Base-by-base conservation (phyloP, 1,140 invertebrate genomes). In the Mercenaria mercenaria region DNA sequence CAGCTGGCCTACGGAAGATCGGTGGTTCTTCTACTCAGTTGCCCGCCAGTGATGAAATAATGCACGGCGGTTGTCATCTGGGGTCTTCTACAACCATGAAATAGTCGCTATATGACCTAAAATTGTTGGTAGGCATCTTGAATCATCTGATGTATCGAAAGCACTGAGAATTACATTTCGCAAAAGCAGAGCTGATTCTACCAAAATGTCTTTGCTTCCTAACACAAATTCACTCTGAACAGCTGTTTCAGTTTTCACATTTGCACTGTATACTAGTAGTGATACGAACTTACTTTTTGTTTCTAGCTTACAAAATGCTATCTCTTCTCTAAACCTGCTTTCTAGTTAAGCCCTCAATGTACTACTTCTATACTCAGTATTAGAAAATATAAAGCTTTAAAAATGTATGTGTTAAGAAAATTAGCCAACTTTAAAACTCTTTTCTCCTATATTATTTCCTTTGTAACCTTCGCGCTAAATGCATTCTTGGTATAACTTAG, bases 31-130 rank as follows among this genome's bases (percentile, higher is more conserved):
- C n/a, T n/a, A n/a, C n/a, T n/a, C n/a, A n/a, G n/a, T n/a, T n/a
- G n/a, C n/a, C n/a, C n/a, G n/a, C n/a, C n/a, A n/a, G n/a, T n/a
- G n/a, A n/a, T n/a, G n/a, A n/a, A n/a, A n/a, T n/a, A n/a, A n/a
- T n/a, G n/a, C n/a, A n/a, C n/a, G n/a, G n/a, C n/a, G n/a, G n/a
- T n/a, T n/a, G n/a, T n/a, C n/a, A n/a, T n/a, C n/a, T n/a, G n/a
- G n/a, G n/a, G n/a, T n/a, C n/a, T n/a, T n/a, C n/a, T n/a, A n/a
- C n/a, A n/a, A n/a, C n/a, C n/a, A 93, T 32, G 52, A 80, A 59
- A 90, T 79, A 32, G 52, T 91, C 64, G 91, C 91, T 37, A 32
- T 76, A 61, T 92, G 90, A 29, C 92, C 89, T 37, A 88, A 52
- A n/a, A 6, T n/a, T 13, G 15, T 79, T 23, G 47, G 29, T n/a